Base-by-base conservation (phyloP, 2,113 vertebrate species). In the Mastomys natalensis region DNA sequence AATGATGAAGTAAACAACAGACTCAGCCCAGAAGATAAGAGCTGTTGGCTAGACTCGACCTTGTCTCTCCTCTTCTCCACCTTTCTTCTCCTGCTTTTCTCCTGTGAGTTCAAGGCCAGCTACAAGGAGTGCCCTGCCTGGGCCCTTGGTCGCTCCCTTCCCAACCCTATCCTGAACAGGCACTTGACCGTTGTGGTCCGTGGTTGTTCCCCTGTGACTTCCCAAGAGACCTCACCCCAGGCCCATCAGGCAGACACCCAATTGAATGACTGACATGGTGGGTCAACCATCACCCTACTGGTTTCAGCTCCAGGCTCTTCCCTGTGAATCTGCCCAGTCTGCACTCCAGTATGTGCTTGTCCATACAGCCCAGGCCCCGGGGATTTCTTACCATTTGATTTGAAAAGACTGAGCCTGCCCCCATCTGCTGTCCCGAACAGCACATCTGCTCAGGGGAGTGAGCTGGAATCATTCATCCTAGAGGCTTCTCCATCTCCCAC, bases 191-290 rank as follows among this genome's bases (percentile, higher is more conserved):
- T 43, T 31, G 74, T 43, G 7, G 29, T 34, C 40, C 34, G 5
- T 29, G 81, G 37, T 8, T 1, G 5, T 24, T 34, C 21, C 53
- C 45, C 55, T 68, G 8, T 74, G 68, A 2, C n/a, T 34, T 55
- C 51, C 55, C 43, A 17, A 34, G 55, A 19, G 43, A 19, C 66
- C 13, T 31, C 37, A 37, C 51, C 37, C 19, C 21, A n/a, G 86
- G 48, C 55, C 88, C 10, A 19, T n/a, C 0, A 0, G 16, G 12
- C 3, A 8, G 1, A 5, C 48, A 12, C 13, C 3, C n/a, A n/a
- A n/a, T n/a, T n/a, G n/a, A n/a, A n/a, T n/a, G 24, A 29, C 24
- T 13, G 34, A 51, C 31, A 19, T 13, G 31, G 43, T 21, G 21
- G 15, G 13, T 43, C 40, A 66, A 15, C 15, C 68, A 0, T 29